Evolutionary conservation across 2,113 vertebrate genomes (phyloP), one percentile per base, ranked within the genome.

Genomic region (Laterallus jamaicensis): DNA sequence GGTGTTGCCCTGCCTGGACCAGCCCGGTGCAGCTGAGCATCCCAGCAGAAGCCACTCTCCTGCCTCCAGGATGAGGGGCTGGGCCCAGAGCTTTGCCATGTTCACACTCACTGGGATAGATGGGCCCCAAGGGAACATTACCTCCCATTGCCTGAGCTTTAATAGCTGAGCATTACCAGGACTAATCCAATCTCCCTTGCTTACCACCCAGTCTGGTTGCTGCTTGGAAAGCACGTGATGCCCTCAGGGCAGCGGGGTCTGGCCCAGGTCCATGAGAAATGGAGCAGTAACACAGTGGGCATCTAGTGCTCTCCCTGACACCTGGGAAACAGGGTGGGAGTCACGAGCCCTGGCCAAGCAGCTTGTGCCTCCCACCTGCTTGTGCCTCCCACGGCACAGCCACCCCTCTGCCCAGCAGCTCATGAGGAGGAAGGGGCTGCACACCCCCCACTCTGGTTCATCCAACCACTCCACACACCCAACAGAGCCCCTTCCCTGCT

Each of bases 391-490:
- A 16, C 0, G 1, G 68, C 74, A 32, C 56, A 39, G 56, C 64
- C 1, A 2, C 29, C 25, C 42, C 29, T 19, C 60, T 35, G 52
- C 64, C 39, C n/a, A 39, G 28, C 8, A 1, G 40, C 35, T 60
- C 5, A 6, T 37, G 18, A 42, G 63, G 63, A 37, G 39, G n/a
- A 69, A 49, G 64, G 40, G 64, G 42, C 64, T 25, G 7, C 5
- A 6, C 29, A 9, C 12, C 25, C 39, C n/a, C 1, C 1, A 2
- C 52, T 29, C 54, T 3, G 0, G 8, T 17, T n/a, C 29, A 20
- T 10, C 42, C 9, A n/a, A 26, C n/a, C 1, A 2, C 15, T 7
- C 40, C 4, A 0, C 1, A 0, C 0, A 1, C 42, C 59, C 3
- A 1, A n/a, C 21, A 44, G 32, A 66, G 16, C 50, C 40, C 25